A percentile compares a stretch with the other conserved stretches of the same genome.
Conservation (phyloP, 92 coral and sea anemone species). For the Isaurus tuberculatus region DNA sequence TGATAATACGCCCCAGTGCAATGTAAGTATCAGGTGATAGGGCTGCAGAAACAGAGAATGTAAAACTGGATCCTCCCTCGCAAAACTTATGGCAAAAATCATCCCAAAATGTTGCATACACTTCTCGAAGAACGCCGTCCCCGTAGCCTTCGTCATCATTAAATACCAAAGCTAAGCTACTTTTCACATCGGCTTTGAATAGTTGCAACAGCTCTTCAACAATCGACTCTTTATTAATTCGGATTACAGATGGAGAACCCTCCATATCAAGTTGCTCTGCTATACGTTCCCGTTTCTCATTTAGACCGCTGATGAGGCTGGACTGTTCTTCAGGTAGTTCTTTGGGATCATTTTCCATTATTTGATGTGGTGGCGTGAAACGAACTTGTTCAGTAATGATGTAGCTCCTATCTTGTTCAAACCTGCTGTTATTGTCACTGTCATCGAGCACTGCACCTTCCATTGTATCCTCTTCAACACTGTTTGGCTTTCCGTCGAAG, state of each 20-base stretch:
- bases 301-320: not conserved
- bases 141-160: conserved; percentile 50
- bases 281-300: conserved; percentile 17
- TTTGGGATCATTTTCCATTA: conserved; percentile 6
- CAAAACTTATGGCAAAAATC: conserved; percentile 24
- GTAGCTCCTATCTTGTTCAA: conserved; percentile 7
- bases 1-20: conserved; percentile 51
- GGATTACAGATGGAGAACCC: not conserved
- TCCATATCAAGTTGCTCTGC: conserved; percentile 20
- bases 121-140: conserved; percentile 54
- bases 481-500: not conserved
- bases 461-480: conserved; percentile 22
- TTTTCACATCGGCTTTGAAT: conserved; percentile 9
- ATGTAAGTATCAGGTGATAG: conserved; percentile 40
- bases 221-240: conserved; percentile 6
- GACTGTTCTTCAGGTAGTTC: conserved; percentile 5
- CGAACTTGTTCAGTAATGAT: not conserved
- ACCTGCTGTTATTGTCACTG: not conserved
- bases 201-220: conserved; percentile 7
- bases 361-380: conserved; percentile 10
- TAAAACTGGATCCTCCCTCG: conserved; percentile 47
- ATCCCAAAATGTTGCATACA: conserved; percentile 60
- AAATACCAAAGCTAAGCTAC: conserved; percentile 6
- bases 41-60: conserved; percentile 43
- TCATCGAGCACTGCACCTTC: conserved; percentile 2